phyloP scores from a whole-genome alignment of 2,113 vertebrate genomes.

The Cinclus cinclus region DNA sequence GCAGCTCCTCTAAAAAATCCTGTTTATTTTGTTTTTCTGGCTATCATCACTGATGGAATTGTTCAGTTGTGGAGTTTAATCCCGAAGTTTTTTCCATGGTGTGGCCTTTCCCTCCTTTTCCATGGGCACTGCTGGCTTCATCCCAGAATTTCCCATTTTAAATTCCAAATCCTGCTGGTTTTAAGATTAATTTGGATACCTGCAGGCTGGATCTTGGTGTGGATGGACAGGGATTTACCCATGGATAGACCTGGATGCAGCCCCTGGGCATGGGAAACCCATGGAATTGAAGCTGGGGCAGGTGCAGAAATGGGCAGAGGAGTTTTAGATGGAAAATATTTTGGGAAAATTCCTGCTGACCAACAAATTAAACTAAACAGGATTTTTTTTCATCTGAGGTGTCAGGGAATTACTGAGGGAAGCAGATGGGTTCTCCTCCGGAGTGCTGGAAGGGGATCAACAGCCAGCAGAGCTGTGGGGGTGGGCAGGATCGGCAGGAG shows the following conservation, averaged over 20 bases:
- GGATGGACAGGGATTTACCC: not conserved
- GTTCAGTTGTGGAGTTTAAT: not conserved
- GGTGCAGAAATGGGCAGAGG: not conserved
- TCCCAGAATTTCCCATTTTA: not conserved
- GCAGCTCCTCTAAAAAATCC: not conserved
- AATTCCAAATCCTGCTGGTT: not conserved
- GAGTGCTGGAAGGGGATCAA: constrained; percentile 23
- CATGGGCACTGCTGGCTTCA: rapidly evolving
- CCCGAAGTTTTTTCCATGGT: not conserved
- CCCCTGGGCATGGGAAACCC: rapidly evolving
- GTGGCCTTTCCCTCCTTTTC: not conserved
- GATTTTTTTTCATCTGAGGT: not conserved
- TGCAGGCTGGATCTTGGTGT: not conserved
- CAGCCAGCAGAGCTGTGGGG: not conserved
- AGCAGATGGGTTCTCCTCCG: constrained; percentile 13
- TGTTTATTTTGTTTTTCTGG: not conserved
- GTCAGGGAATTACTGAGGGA: constrained; percentile 22
- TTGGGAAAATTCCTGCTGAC: not conserved
- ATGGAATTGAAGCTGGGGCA: not conserved
- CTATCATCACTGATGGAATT: not conserved
- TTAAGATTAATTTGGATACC: not conserved
- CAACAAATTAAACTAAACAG: not conserved
- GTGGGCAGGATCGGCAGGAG: not conserved
- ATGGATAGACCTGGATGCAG: not conserved
- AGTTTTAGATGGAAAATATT: not conserved